Evolutionary conservation across 2,113 vertebrate species (phyloP).

Genomic region (Theristicus caerulescens): DNA sequence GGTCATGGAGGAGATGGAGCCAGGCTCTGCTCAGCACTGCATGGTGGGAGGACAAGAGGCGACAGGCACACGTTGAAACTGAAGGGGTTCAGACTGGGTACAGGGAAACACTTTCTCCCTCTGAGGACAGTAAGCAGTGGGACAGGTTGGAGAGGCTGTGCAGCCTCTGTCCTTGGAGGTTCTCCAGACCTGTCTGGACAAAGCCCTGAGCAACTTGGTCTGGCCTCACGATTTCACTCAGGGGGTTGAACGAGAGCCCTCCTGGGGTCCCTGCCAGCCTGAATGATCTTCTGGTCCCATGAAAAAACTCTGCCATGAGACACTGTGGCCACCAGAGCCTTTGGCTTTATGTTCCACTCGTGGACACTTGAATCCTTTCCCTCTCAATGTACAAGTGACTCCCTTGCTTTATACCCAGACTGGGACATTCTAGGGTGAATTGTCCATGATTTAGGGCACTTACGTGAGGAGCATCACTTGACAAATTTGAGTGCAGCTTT

Average conservation of each 20-base stretch:
- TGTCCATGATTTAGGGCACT: background rate
- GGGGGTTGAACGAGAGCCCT: background rate
- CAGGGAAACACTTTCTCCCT: background rate
- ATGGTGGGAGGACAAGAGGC: background rate
- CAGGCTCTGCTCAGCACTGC: background rate
- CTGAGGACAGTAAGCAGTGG: background rate
- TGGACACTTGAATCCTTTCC: background rate
- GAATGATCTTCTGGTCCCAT: background rate
- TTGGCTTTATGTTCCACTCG: background rate
- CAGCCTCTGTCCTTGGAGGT: background rate
- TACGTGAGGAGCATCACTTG: background rate
- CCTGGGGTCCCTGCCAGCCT: background rate
- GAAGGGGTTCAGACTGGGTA: background rate
- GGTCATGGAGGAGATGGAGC: background rate
- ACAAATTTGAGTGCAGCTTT: background rate
- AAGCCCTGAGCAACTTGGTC: background rate
- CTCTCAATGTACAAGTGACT: background rate
- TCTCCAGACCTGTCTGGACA: background rate
- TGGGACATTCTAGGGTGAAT: background rate
- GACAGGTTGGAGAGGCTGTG: background rate
- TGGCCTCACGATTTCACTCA: background rate
- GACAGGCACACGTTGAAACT: rapidly evolving
- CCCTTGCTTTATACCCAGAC: background rate
- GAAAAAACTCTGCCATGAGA: background rate
- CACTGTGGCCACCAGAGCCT: background rate